Evolutionary conservation across 2,113 vertebrate genomes (phyloP), one percentile per base, ranked within the genome.

Genomic region (Mormyrus iriodes): DNA sequence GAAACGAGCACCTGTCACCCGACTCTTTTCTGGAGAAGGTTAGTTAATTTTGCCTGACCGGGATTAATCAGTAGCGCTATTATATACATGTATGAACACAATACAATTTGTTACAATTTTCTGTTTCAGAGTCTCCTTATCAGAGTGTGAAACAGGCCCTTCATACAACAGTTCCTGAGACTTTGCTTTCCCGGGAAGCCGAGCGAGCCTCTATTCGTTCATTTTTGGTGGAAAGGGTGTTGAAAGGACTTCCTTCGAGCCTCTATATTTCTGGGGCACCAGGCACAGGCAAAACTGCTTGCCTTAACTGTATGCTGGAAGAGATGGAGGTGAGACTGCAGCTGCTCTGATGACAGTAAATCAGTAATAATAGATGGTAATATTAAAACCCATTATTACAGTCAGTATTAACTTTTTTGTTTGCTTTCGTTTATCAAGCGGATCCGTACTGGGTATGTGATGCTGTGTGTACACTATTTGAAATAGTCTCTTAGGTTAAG

Each of bases 221-320:
- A 2, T 99, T 99, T 93, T 94, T 99, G 91, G 91, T 92, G 91
- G 93, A 96, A 0, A 96, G 95, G 21, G 90, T 97, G 76, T 93
- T 95, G 85, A 93, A 39, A 3, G 90, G 42, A 0, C 93, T 88
- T 10, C 96, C 98, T 0, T 96, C 97, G 88, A 98, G 98, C 92
- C 97, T 99, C 88, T 99, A 99, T 90, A 95, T 99, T 91, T 98
- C 98, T 0, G 98, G 98, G 24, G 96, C 97, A 0, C 98, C 98
- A 0, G 98, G 98, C 0, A 99, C 98, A 0, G 98, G 98, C 42
- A 99, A 99, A 95, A 99, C 97, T 0, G 98, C 97, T 55, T 98
- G 97, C 69, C 88, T 99, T 91, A 97, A 93, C 95, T 95, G 96
- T 0, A 93, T 97, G 39, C 96, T 99, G 88, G 95, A 96, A 0